Conservation (phyloP, 2,797 vertebrate species). For the Phoebastria nigripes region DNA sequence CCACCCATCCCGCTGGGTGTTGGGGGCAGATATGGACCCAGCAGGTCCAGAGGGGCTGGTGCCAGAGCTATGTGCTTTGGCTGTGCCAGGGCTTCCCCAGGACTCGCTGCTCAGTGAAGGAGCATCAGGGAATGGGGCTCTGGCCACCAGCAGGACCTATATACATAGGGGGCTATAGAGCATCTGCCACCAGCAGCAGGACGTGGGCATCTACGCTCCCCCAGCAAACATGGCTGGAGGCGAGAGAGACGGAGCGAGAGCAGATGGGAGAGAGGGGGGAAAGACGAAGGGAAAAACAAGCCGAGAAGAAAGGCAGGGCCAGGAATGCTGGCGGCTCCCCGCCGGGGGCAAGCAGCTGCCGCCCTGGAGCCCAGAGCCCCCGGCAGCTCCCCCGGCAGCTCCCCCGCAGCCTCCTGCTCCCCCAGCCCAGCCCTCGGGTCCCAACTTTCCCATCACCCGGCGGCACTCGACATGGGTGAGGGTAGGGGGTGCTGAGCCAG, state of each 20-base stretch:
- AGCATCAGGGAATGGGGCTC: fast-evolving
- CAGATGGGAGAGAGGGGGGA: background rate
- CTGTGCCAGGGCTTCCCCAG: background rate
- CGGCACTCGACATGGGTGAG: fast-evolving
- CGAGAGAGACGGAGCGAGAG: background rate
- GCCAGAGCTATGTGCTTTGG: background rate
- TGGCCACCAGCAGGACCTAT: background rate
- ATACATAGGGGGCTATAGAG: background rate
- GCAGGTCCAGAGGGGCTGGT: background rate
- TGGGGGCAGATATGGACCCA: background rate
- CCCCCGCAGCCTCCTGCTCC: background rate
- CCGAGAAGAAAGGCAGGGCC: fast-evolving
- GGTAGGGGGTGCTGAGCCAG: background rate
- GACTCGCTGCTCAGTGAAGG: background rate
- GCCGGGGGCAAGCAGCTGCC: background rate
- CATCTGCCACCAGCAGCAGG: background rate
- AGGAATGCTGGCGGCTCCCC: fast-evolving
- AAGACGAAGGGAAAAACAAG: background rate
- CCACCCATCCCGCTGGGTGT: fast-evolving
- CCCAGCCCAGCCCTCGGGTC: background rate
- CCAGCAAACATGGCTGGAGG: background rate
- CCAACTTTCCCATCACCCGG: background rate
- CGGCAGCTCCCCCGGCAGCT: background rate
- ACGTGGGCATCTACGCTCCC: background rate
- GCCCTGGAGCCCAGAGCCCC: background rate